Evolutionary conservation across 2,797 vertebrate genomes (phyloP), one percentile per base, ranked within the genome.

Genomic region (Phoxinus dragarum): DNA sequence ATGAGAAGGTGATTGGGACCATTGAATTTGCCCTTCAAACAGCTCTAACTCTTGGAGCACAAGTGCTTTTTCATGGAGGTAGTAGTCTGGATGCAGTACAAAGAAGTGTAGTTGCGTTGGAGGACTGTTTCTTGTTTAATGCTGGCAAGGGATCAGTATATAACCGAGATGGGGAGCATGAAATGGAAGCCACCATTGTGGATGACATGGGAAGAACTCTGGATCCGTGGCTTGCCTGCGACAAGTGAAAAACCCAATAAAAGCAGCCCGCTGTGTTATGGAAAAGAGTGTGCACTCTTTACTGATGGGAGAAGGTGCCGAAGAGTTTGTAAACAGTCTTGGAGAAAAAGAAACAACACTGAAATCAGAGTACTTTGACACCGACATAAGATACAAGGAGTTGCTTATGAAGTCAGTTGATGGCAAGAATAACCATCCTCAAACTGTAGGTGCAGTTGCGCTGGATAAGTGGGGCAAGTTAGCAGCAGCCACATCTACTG

Each of bases 71-170:
- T 81, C 56, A 88, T 31, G 93, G 94, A 75, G 94, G 96, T 34
- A 93, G 82, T 42, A 94, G 96, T 89, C 76, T 96, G 66, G 94
- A 96, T 40, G 95, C 94, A 85, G 96, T 96, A 87, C 94, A 96
- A 89, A 93, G 84, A 82, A 94, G 94, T 82, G 96, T 96, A 36
- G 91, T 94, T 86, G 95, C 95, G 54, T 88, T 96, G 17, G 96
- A 96, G 87, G 94, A 96, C 87, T 96, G 96, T 86, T 96, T 96
- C 87, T 91, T 96, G 61, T 96, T 96, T 88, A 96, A 96, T 89
- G 95, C 96, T 23, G 95, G 95, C 5, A 96, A 95, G 91, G 96
- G 96, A 14, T 94, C 95, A 1, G 95, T 96, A n/a, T 94, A 95
- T 86, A 96, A 95, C 91, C 92, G 90, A 91, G 93, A 95, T 66